A percentile compares a stretch with the other conserved stretches of the same genome.
Conservation (phyloP, 1,140 invertebrate species). For the Achroia grisella region DNA sequence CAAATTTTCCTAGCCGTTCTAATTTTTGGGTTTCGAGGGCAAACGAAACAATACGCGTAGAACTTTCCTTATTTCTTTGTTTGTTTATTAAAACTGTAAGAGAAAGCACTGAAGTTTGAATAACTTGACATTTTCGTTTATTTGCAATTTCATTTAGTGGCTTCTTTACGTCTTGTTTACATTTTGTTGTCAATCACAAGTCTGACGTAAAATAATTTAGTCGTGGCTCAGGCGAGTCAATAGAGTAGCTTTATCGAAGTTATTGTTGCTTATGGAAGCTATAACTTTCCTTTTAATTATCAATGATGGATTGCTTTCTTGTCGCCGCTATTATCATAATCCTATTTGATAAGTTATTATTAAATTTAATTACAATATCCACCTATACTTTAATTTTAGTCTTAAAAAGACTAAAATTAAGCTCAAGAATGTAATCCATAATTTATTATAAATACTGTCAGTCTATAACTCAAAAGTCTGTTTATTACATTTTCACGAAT, state of each 20-base stretch:
- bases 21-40: slow-evolving; percentile 24
- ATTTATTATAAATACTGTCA: too few relatives aligned
- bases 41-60: slow-evolving; percentile 29
- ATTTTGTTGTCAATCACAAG: slow-evolving; percentile 8
- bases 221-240: slow-evolving; percentile 1
- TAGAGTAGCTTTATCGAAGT: slow-evolving; percentile 1
- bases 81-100: slow-evolving; percentile 54
- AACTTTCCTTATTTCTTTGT: slow-evolving; percentile 55
- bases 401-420: too few relatives aligned
- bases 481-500: too few relatives aligned
- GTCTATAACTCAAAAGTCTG: too few relatives aligned
- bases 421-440: too few relatives aligned
- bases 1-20: slow-evolving; percentile 10
- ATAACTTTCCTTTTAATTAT: slow-evolving; percentile 1
- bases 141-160: slow-evolving; percentile 54
- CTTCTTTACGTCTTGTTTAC: slow-evolving; percentile 43
- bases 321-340: neutral
- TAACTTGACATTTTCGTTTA: slow-evolving; percentile 47
- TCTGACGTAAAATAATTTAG: neutral
- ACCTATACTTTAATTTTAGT: too few relatives aligned
- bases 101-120: slow-evolving; percentile 45
- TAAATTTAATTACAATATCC: too few relatives aligned
- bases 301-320: neutral
- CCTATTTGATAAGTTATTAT: too few relatives aligned
- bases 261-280: neutral